Evolutionary conservation across 2,113 vertebrate genomes (phyloP), one percentile per base, ranked within the genome.

Genomic region (Oxyura jamaicensis): DNA sequence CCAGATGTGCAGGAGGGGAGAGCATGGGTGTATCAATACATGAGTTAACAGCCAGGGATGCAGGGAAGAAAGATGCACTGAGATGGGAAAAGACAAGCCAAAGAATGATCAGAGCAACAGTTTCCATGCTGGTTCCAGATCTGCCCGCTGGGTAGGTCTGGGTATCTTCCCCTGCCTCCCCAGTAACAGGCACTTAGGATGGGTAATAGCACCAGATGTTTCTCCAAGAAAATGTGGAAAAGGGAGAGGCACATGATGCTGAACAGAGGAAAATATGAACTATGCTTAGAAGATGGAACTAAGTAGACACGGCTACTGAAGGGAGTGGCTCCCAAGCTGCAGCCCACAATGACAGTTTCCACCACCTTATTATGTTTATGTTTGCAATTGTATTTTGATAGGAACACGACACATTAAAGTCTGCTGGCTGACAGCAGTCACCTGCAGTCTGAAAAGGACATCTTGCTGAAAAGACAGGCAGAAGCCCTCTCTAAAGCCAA

Each of bases 31-130:
- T 25, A 62, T 33, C 26, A 62, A 35, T 35, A 65, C 21, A 20
- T 2, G 42, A 83, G 22, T 39, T 58, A 78, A 59, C 28, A 87
- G 87, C 22, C 65, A 75, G 52, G 46, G 59, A 77, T 39, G 25
- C 55, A 62, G 74, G 68, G 59, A 88, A 71, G 55, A 55, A 79
- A 77, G 53, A 78, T n/a, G 52, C 65, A 76, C 17, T 53, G 52
- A 76, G n/a, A 68, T 10, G 46, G 36, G 79, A 46, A 80, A 89
- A 81, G 15, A 28, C 53, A 87, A 72, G 25, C 23, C 58, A 96
- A 83, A 48, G 44, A 68, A 86, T 14, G 66, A n/a, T 44, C 65
- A 94, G 83, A 90, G 76, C 42, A 88, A 81, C 39, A 42, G n/a
- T 25, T 66, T 29, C 29, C 65, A 73, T 46, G 66, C 60, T 60